phyloP scores from a whole-genome alignment of 2,888 invertebrate species.

The Leucania comma region DNA sequence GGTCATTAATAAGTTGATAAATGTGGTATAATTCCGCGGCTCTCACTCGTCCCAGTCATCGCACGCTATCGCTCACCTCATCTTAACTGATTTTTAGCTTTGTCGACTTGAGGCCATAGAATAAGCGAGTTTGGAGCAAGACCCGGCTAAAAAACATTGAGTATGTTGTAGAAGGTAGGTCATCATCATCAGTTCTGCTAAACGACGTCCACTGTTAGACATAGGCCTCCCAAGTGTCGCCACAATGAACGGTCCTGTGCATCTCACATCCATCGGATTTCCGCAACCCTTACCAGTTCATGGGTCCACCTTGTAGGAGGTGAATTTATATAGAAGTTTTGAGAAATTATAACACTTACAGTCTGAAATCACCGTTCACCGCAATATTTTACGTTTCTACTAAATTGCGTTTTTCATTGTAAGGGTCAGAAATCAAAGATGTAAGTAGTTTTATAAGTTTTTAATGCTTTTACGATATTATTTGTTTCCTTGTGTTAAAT shows the following conservation, averaged over 20 bases:
- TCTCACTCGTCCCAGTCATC: slow-evolving; percentile 68
- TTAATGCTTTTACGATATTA: too few species aligned
- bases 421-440: neutral
- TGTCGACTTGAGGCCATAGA: slow-evolving; percentile 51
- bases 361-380: neutral
- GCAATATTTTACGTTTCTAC: neutral
- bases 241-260: too few species aligned
- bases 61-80: slow-evolving; percentile 69
- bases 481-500: too few species aligned
- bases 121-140: neutral
- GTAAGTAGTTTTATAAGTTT: neutral
- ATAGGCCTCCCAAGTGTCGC: too few species aligned
- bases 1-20: slow-evolving; percentile 73
- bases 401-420: neutral
- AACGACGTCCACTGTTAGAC: too few species aligned
- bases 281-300: too few species aligned
- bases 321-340: too few species aligned
- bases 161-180: too few species aligned
- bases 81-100: slow-evolving; percentile 71
- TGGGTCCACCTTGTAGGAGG: too few species aligned
- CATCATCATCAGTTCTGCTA: too few species aligned
- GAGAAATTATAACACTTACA: neutral
- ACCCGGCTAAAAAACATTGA: too few species aligned
- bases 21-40: slow-evolving; percentile 73
- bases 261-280: too few species aligned